Percentiles rank a stretch among this genome's conserved stretches.
Evolutionary conservation across 1,140 invertebrate genomes (phyloP).

Genomic region (Littorina saxatilis): DNA sequence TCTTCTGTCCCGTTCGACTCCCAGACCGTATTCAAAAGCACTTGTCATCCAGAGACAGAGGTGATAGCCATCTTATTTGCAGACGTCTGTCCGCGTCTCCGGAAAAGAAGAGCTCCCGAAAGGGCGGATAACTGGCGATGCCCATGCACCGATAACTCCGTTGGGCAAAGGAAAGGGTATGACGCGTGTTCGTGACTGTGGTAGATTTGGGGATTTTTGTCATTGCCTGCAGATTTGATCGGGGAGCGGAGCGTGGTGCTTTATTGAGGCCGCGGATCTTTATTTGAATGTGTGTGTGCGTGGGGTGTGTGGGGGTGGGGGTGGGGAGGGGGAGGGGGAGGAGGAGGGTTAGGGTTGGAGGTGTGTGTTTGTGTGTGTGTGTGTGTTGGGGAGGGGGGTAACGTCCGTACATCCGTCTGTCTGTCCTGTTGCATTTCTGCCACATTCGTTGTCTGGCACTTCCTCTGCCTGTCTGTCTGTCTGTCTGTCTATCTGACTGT

Average conservation of each 20-base stretch:
- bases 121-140: conserved; percentile 11
- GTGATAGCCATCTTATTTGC: conserved; percentile 32
- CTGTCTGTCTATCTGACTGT: no score
- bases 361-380: not conserved
- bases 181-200: conserved; percentile 22
- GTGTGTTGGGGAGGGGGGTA: not conserved
- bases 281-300: not conserved
- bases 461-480: no score
- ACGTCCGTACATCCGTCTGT: no score
- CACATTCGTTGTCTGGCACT: no score
- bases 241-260: not conserved
- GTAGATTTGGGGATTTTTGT: conserved; percentile 34
- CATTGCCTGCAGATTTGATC: conserved; percentile 6
- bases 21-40: no score
- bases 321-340: not conserved
- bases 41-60: no score
- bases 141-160: conserved; percentile 25
- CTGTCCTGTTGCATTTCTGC: no score
- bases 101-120: conserved; percentile 26
- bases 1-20: no score
- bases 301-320: not conserved
- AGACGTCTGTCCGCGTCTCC: conserved; percentile 10
- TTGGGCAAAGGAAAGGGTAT: conserved; percentile 2
- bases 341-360: not conserved
- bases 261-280: not conserved